Percentiles rank a stretch among this genome's conserved stretches.
These are phyloP conservation scores for Danaus chrysippus DNA, from an alignment of 2,888 invertebrate genomes.

Conservation along the genomic window DNA sequence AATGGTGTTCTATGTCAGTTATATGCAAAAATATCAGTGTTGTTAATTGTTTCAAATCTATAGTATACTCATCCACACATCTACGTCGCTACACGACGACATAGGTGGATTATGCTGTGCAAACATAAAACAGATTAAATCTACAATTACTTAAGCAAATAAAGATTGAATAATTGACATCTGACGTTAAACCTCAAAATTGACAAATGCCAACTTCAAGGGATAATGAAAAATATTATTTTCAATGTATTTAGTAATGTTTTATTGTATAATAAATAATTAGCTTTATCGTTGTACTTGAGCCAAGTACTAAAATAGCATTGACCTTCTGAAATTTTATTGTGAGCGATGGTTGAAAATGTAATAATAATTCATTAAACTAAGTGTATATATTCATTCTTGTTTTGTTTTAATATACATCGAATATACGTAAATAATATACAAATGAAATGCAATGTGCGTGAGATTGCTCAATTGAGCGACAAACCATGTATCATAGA, in stretches of 20 bases:
- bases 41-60: no score
- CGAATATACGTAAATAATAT: slow-evolving; percentile 5
- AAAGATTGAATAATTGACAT: background rate
- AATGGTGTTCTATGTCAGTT: no score
- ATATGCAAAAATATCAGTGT: no score
- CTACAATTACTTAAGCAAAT: no score
- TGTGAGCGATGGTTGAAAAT: background rate
- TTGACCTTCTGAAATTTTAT: slow-evolving; percentile 3
- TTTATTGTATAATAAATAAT: slow-evolving; percentile 3
- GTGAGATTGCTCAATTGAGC: slow-evolving; percentile 82
- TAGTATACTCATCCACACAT: no score
- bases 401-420: slow-evolving; percentile 7
- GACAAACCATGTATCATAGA: slow-evolving; percentile 81
- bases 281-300: slow-evolving; percentile 8
- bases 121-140: no score
- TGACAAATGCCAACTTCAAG: slow-evolving; percentile 9
- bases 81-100: no score
- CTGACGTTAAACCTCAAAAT: background rate
- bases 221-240: slow-evolving; percentile 6
- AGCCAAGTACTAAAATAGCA: slow-evolving; percentile 14
- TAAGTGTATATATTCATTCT: slow-evolving; percentile 2
- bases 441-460: slow-evolving; percentile 85
- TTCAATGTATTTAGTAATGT: slow-evolving; percentile 3
- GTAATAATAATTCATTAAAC: slow-evolving; percentile 4
- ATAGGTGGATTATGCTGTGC: no score